Evolutionary conservation across 2,888 invertebrate species (phyloP), one percentile per base, ranked within the genome.

Genomic region (Spisula solida): DNA sequence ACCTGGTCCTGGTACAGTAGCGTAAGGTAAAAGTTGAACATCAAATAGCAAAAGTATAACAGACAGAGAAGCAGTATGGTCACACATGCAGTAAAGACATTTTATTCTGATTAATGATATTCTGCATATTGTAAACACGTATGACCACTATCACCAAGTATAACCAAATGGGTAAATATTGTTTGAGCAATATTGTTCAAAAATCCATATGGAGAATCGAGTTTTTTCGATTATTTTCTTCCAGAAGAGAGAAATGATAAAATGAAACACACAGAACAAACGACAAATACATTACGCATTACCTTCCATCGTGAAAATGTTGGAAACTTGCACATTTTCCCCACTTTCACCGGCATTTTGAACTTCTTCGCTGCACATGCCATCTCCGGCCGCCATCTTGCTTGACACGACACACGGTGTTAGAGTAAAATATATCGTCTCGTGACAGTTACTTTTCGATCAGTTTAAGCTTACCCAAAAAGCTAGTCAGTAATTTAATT

Each of bases 341-440:
- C 16, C 81, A 66, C 51, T 87, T 82, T 87, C 87, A 55, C 86
- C 47, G 29, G 85, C 55, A 88, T 86, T 85, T 85, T 89, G 83
- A 4, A 80, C 84, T 81, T 91, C 88, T n/a, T 89, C 92, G 1
- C 5, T 48, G 87, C 86, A 86, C 92, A 90, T 90, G 90, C 88
- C 82, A 60, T 91, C 90, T 81, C 90, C 92, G 0, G 90, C 92
- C 56, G 92, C 92, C 92, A 92, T 92, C 86, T 92, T 92, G 84
- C 41, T 79, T 87, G 90, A 90, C 90, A 90, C 90, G 90, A 90
- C 88, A 75, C 87, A 60, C 89, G 89, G 89, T 85, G 89, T 25
- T n/a, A 70, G 12, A 41, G 8, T 80, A 34, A 75, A 34, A 75
- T 16, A 31, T 34, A 16, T 25, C 34, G 10, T 34, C 34, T 16